phyloP scores from a whole-genome alignment of 2,888 invertebrate genomes.

The Gryllus longicercus region DNA sequence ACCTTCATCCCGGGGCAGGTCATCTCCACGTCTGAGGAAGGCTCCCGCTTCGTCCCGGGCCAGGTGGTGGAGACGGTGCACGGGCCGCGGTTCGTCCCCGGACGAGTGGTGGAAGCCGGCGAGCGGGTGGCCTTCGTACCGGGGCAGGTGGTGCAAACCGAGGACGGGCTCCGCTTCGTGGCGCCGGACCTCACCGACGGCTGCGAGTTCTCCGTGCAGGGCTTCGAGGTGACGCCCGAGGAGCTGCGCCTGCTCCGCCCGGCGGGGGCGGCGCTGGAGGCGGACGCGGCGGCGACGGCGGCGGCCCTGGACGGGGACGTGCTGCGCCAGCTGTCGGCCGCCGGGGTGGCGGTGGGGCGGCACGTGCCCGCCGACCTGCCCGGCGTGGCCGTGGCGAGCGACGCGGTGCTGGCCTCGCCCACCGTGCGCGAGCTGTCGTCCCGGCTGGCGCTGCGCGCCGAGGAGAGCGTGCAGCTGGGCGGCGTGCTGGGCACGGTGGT shows the following conservation, averaged over 20 bases:
- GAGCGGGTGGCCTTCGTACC: constrained; percentile 51
- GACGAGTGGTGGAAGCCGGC: constrained; percentile 51
- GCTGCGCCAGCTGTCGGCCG: constrained; percentile 63
- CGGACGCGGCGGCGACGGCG: constrained; percentile 48
- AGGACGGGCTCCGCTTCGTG: constrained; percentile 59
- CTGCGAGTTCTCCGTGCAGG: constrained; percentile 67
- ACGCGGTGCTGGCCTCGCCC: constrained; percentile 40
- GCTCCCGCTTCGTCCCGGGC: constrained; percentile 60
- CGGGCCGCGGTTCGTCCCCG: constrained; percentile 61
- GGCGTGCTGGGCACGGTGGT: constrained; percentile 48
- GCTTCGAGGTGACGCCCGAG: constrained; percentile 57
- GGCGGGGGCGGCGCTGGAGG: constrained; percentile 43
- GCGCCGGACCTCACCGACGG: constrained; percentile 64
- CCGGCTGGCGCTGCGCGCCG: neutral
- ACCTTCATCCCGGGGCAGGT: constrained; percentile 77
- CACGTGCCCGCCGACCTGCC: constrained; percentile 61
- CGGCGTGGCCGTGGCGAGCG: constrained; percentile 53
- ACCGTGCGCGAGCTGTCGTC: constrained; percentile 21
- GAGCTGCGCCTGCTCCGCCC: constrained; percentile 49
- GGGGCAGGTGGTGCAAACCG: constrained; percentile 53
- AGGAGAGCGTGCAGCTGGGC: constrained; percentile 46
- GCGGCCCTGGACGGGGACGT: constrained; percentile 62
- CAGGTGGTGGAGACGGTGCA: constrained; percentile 70
- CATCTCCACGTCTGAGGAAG: constrained; percentile 61
- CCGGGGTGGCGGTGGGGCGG: constrained; percentile 65